These are phyloP conservation scores for Pristionchus arcanus DNA, from an alignment of 2,888 invertebrate genomes.

Conservation along the genomic window DNA sequence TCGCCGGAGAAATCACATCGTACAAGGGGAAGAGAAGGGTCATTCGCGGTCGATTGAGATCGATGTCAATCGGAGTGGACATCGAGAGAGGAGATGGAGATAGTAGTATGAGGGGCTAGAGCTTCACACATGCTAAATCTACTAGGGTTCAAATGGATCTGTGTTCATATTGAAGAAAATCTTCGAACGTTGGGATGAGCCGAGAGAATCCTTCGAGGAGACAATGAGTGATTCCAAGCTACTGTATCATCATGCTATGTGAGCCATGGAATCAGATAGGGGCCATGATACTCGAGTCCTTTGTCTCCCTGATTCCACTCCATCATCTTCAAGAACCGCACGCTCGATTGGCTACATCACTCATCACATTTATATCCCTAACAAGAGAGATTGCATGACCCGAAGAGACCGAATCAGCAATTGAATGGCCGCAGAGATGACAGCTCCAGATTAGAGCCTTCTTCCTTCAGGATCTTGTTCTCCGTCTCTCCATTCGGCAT, in stretches of 20 bases:
- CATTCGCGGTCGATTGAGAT: constrained; percentile 43
- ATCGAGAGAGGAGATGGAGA: background rate
- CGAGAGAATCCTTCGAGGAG: background rate
- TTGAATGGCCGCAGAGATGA: constrained; percentile 10
- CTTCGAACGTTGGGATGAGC: background rate
- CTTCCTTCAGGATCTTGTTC: background rate
- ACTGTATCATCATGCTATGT: background rate
- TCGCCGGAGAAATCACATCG: constrained; percentile 28
- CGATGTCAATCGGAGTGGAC: background rate
- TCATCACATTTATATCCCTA: background rate
- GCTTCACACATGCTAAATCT: background rate
- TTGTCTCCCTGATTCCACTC: background rate
- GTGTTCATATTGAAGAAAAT: too few relatives aligned
- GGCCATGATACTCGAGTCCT: background rate
- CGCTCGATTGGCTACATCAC: constrained; percentile 16
- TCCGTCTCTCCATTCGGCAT: background rate
- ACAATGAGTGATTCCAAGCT: background rate
- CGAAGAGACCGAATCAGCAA: background rate
- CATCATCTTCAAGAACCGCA: background rate
- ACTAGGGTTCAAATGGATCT: too few relatives aligned
- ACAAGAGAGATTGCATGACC: background rate
- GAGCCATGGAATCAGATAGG: background rate
- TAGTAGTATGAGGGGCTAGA: background rate
- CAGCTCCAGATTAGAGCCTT: background rate
- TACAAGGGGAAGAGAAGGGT: constrained; percentile 14